Percentiles rank a stretch among this genome's conserved stretches.
Evolutionary conservation across 2,113 vertebrate genomes (phyloP).

Genomic region (Centropristis striata): DNA sequence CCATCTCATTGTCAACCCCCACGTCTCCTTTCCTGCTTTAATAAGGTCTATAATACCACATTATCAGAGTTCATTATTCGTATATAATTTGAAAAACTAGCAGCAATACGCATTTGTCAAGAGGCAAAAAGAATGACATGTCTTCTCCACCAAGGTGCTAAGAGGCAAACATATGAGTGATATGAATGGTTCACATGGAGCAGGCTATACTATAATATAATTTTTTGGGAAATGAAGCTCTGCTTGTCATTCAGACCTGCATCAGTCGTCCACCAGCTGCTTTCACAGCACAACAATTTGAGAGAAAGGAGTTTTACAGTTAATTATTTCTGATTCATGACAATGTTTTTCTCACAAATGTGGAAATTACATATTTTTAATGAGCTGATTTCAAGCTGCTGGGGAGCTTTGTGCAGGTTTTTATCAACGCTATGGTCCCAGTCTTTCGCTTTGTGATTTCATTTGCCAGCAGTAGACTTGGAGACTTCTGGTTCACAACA

Average conservation of each 20-base stretch:
- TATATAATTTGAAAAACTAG: constrained; percentile 32
- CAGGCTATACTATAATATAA: not conserved
- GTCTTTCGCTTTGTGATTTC: not conserved
- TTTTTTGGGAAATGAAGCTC: constrained; percentile 1
- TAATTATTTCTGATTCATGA: constrained; percentile 19
- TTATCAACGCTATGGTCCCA: not conserved
- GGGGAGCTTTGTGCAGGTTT: not conserved
- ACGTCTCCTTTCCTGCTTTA: not conserved
- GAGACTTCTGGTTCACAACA: not conserved
- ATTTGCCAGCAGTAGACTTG: not conserved
- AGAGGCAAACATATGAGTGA: not conserved
- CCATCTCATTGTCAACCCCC: not conserved
- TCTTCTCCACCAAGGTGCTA: not conserved
- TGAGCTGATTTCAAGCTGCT: constrained; percentile 16
- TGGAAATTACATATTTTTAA: not conserved
- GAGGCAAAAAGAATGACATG: not conserved
- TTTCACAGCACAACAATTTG: not conserved
- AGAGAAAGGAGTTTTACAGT: not conserved
- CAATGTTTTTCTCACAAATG: not conserved
- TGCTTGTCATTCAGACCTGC: not conserved
- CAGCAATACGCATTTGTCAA: constrained; percentile 11
- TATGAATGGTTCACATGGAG: not conserved
- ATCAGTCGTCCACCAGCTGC: not conserved
- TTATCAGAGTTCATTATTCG: constrained; percentile 16
- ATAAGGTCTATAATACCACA: constrained; percentile 5